Base-by-base conservation (phyloP, 2,888 invertebrate species). In the Latrodectus elegans region DNA sequence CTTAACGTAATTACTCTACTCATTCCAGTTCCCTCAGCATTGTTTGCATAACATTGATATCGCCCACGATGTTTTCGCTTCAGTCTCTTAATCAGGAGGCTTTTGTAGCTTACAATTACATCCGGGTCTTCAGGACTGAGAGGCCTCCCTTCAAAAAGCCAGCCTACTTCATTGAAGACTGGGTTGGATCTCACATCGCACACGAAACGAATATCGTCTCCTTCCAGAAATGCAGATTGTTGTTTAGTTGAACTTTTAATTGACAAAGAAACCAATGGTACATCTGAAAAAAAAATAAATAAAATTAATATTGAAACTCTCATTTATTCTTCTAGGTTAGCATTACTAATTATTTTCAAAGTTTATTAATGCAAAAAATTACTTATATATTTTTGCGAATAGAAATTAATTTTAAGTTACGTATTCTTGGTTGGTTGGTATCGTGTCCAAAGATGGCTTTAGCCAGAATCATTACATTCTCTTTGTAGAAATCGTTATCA, bases 161-260 rank as follows among this genome's bases (percentile, higher is more conserved):
- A 97, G 90, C 95, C 95, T 89, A 97, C 94, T 91, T 96, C 95
- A 91, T 95, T 94, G 94, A 95, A 96, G 87, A 95, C 95, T 60
- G 97, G 97, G 93, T 97, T 97, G 91, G 97, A 96, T 92, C 95
- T 95, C 91, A 97, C 96, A 93, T 96, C 96, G 93, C 97, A 97
- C 93, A 97, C 96, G 93, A 97, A 97, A 93, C 97, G 97, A 88
- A 97, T 96, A 93, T 97, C 97, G 91, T 96, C 97, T 77, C 97
- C 96, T 93, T 97, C 97, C 93, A 96, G 96, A 93, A 97, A 97
- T 93, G 96, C 96, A 90, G 95, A 95, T 83, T 96, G 95, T 83
- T 96, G 95, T 22, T 76, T 81, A 11, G 70, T 65, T 86, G 96
- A 96, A 91, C 96, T 95, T 91, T 97, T 97, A 90, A 97, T 94